Evolutionary conservation across 2,888 invertebrate genomes (phyloP), one percentile per base, ranked within the genome.

Genomic region (Ectemnius continuus): DNA sequence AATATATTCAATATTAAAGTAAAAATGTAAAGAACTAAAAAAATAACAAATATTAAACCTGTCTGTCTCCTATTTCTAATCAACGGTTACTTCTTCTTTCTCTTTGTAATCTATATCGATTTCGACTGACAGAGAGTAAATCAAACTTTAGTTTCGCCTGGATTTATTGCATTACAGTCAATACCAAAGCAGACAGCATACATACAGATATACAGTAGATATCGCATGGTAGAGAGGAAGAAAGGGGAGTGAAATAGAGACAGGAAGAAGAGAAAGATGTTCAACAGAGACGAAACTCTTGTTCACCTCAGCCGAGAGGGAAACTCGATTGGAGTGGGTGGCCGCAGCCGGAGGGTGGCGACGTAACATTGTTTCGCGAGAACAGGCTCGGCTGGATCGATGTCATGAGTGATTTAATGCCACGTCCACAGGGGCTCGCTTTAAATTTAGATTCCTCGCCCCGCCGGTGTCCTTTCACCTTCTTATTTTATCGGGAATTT

Each of bases 341-440:
- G 36, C 36, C 14, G 28, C 61, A 46, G 61, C 70, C 63, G n/a
- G 61, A 45, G 57, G 28, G 47, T 6, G 48, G 67, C 56, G 28
- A 18, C 63, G 60, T 48, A 70, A 77, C 66, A 69, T 68, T 74
- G 76, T 76, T 65, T 64, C 73, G 52, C n/a, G 64, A 58, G 58
- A 59, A 65, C 36, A 71, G 68, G 76, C 18, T 1, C 52, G 16
- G 67, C 66, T 36, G 75, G 77, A 77, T 75, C 77, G 77, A 77
- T 69, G 77, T 70, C 73, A 75, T 45, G 71, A 75, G 77, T 71
- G 77, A 71, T 75, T 77, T 75, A 77, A 77, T 65, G 64, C 61
- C 45, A 66, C 71, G 47, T 47, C 62, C 59, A 13, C 48, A 20
- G 16, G 16, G 48, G 66, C 59, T 61, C 47, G 48, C 73, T 68